These are phyloP conservation scores for Lacerta viridis DNA, from an alignment of 2,797 vertebrate species.

Conservation along the genomic window DNA sequence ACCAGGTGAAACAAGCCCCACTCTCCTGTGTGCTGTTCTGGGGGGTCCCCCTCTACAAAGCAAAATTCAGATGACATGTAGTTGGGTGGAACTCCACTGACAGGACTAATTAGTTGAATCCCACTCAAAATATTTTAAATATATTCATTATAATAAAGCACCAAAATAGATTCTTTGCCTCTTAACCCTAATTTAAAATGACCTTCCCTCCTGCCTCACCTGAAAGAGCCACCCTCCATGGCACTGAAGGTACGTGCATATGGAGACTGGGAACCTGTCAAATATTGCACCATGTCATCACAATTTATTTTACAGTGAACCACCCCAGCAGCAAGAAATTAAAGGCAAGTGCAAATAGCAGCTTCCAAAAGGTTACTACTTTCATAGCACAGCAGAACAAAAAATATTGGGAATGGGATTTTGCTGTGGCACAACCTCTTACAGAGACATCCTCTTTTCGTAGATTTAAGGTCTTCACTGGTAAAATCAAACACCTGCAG, in stretches of 20 bases:
- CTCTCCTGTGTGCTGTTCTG: too few species aligned
- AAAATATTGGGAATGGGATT: slow-evolving; percentile 13
- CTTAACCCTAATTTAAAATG: neutral
- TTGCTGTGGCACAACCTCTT: neutral
- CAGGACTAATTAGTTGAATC: too few species aligned
- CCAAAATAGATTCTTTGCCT: neutral
- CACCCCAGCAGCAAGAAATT: neutral
- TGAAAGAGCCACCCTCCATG: neutral
- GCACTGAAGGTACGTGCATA: neutral
- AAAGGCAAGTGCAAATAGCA: neutral
- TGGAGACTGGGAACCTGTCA: neutral
- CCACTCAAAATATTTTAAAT: neutral
- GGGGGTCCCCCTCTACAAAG: too few species aligned
- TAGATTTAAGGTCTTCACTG: slow-evolving; percentile 8
- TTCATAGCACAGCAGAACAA: neutral
- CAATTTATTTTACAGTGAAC: neutral
- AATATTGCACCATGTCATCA: neutral
- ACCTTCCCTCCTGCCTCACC: neutral
- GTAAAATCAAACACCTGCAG: slow-evolving; percentile 13
- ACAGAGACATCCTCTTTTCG: neutral
- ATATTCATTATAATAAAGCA: neutral
- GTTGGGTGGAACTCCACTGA: too few species aligned
- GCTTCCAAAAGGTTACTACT: neutral
- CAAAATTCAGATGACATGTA: too few species aligned
- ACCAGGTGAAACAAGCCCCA: too few species aligned